These are phyloP conservation scores for Diglossa cyanea DNA, from an alignment of 2,797 vertebrate species.

Conservation along the genomic window DNA sequence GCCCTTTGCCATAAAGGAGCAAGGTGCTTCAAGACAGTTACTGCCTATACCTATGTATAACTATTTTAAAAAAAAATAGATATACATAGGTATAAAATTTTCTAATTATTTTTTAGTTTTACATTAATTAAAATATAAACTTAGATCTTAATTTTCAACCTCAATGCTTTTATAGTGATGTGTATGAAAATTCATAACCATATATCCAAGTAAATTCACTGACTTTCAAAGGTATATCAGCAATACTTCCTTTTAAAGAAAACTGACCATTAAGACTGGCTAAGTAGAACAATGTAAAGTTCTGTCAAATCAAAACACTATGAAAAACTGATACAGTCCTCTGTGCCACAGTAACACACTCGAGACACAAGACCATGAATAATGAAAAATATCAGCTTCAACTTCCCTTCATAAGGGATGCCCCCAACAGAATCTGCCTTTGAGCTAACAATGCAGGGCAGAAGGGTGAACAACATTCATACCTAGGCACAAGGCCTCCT, in stretches of 20 bases:
- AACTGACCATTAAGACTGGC: neutral
- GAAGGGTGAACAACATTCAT: neutral
- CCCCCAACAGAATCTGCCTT: neutral
- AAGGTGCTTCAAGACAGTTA: neutral
- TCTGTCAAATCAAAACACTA: neutral
- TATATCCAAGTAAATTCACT: neutral
- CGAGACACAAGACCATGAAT: neutral
- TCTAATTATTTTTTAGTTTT: neutral
- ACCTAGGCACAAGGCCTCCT: neutral
- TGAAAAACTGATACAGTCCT: neutral
- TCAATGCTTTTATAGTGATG: neutral
- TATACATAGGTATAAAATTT: neutral
- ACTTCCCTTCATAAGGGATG: neutral
- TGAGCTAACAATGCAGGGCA: accelerated
- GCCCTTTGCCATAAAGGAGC: accelerated
- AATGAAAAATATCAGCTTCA: neutral
- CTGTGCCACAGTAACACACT: neutral
- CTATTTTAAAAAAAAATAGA: neutral
- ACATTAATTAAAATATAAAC: neutral
- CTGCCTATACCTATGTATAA: neutral
- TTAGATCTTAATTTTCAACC: neutral
- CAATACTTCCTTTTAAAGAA: neutral
- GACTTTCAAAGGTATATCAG: neutral
- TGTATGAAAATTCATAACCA: neutral
- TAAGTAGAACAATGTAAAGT: neutral